A percentile compares a stretch with the other conserved stretches of the same genome.
phyloP scores from a whole-genome alignment of 2,113 vertebrate genomes.

The Sigmodon hispidus region DNA sequence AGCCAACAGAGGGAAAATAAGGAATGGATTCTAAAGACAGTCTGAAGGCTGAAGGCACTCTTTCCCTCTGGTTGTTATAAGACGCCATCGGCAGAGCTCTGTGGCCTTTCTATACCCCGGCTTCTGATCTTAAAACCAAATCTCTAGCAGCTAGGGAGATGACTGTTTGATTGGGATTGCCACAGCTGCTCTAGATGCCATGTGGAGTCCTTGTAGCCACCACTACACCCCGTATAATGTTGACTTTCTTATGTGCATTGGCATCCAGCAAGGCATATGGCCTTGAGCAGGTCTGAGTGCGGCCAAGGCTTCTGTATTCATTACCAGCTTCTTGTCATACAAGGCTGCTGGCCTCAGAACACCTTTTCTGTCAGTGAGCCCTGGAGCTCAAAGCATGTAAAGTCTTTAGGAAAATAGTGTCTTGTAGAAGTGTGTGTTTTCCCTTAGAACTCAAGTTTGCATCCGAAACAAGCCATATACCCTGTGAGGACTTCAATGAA shows the following conservation, averaged over 20 bases:
- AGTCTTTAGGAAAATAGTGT: not conserved
- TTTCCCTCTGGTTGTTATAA: no score
- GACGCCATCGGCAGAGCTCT: fast-evolving
- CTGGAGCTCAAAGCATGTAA: fast-evolving
- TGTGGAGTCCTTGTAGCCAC: fast-evolving
- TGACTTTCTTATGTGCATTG: no score
- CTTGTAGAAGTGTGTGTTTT: fast-evolving
- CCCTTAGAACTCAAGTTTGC: not conserved
- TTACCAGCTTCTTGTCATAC: fast-evolving
- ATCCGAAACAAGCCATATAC: fast-evolving
- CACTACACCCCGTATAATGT: fast-evolving
- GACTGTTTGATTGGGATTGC: no score
- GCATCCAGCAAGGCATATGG: fast-evolving
- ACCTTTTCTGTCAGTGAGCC: no score
- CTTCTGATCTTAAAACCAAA: no score
- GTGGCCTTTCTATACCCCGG: fast-evolving
- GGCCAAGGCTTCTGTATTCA: fast-evolving
- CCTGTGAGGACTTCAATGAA: fast-evolving
- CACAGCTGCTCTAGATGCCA: fast-evolving
- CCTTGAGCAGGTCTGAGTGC: fast-evolving
- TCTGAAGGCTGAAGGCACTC: fast-evolving
- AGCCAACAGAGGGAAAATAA: fast-evolving
- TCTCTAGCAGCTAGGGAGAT: no score
- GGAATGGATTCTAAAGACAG: not conserved
- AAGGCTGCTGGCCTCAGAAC: fast-evolving